A percentile compares a stretch with the other conserved stretches of the same genome.
Evolutionary conservation across 2,797 vertebrate genomes (phyloP).

Genomic region (Enteromius thamalakanensis): DNA sequence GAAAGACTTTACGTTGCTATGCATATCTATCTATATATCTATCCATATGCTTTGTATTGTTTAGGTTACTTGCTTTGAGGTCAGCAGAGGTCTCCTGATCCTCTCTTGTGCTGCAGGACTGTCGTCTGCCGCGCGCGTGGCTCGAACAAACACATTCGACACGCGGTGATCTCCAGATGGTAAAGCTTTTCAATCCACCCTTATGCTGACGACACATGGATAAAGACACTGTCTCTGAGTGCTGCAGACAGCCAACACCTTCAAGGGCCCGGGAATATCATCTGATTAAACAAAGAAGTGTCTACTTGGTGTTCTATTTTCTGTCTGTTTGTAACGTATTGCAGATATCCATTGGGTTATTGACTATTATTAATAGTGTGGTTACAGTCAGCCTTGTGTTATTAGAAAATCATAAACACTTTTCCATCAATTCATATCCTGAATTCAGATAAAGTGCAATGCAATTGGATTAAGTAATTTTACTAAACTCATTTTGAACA

Average conservation of each 20-base stretch:
- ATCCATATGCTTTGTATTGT: background rate
- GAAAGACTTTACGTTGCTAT: no score
- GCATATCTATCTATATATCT: background rate
- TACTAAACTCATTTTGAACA: background rate
- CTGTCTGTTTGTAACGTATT: background rate
- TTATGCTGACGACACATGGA: conserved; percentile 50
- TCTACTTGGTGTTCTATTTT: background rate
- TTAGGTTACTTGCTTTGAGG: conserved; percentile 49
- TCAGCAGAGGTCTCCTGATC: conserved; percentile 62
- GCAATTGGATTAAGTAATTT: background rate
- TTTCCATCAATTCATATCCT: background rate
- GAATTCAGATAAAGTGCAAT: background rate
- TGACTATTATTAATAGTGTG: background rate
- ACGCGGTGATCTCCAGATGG: conserved; percentile 65
- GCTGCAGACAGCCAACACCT: conserved; percentile 17
- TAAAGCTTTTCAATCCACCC: conserved; percentile 59
- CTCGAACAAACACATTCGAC: conserved; percentile 62
- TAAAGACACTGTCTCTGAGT: conserved; percentile 30
- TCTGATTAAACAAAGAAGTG: conserved; percentile 24
- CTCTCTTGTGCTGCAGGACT: conserved; percentile 57
- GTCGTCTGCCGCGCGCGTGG: conserved; percentile 65
- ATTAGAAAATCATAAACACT: background rate
- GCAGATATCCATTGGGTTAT: background rate
- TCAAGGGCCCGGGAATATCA: conserved; percentile 37
- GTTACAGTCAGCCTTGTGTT: background rate